phyloP scores from a whole-genome alignment of 92 coral and sea anemone genomes.

The Phymanthus crucifer region DNA sequence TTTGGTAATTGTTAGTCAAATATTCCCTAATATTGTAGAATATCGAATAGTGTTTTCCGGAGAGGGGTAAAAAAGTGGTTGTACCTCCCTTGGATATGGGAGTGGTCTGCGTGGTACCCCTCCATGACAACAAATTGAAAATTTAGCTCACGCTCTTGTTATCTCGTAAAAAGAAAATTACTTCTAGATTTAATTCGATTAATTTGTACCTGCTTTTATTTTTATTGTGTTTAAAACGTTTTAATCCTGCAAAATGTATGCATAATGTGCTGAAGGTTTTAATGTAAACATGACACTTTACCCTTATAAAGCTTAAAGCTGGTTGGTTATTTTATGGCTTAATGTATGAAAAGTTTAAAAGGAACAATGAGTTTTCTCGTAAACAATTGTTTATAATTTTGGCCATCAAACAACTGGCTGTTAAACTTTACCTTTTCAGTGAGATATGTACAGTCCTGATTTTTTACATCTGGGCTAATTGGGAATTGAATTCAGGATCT shows the following conservation, averaged over 20 bases:
- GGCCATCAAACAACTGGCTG: too few species aligned
- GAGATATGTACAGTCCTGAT: too few species aligned
- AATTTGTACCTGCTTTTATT: background rate
- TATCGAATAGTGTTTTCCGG: slow-evolving; percentile 4
- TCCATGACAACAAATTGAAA: background rate
- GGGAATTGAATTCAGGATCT: too few species aligned
- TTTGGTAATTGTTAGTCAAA: slow-evolving; percentile 9
- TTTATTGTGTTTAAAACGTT: background rate
- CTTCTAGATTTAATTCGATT: background rate
- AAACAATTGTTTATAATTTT: too few species aligned
- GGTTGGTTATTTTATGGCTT: too few species aligned
- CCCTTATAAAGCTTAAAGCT: too few species aligned
- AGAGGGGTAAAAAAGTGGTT: slow-evolving; percentile 37
- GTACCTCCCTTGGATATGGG: slow-evolving; percentile 21
- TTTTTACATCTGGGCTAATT: too few species aligned
- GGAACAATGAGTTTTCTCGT: too few species aligned
- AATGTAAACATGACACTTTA: too few species aligned
- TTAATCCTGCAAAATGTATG: background rate
- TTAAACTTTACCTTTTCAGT: too few species aligned
- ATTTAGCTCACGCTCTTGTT: background rate
- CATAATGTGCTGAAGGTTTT: background rate
- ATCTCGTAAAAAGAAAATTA: too few species aligned
- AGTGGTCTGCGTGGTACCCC: slow-evolving; percentile 25
- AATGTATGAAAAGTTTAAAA: too few species aligned
- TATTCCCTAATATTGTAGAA: background rate